Base-by-base conservation (phyloP, 2,113 vertebrate genomes). In the Pimephales promelas region DNA sequence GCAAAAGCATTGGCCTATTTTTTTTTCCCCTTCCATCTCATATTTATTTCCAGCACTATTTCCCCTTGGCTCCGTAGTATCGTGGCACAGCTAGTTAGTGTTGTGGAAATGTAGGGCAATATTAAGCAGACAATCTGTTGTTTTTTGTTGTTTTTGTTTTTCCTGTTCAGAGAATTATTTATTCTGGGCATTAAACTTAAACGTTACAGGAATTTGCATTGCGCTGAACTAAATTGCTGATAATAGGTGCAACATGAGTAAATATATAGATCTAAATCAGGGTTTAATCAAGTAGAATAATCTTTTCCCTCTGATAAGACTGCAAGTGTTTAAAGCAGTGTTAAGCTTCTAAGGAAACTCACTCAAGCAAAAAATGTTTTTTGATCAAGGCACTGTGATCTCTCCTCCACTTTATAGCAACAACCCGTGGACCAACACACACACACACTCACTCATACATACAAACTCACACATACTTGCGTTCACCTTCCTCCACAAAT, bases 321-420 rank as follows among this genome's bases (percentile, higher is more conserved):
- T 24, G 54, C 24, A 77, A 72, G 79, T 84, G 71, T 88, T 88
- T 85, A 85, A 82, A 84, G 34, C 70, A 82, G 81, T 79, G 81
- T 88, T 85, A 40, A 9, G 83, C 85, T 85, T 87, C 86, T 88
- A 89, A 88, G 85, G 43, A 43, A 72, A 79, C 31, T n/a, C 40
- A 5, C 84, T 85, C 74, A 40, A 84, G 85, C 31, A 64, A 85
- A 85, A 83, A 86, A 87, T 87, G 83, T n/a, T 86, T 86, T 89
- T 88, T 88, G 78, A 90, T 90, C 87, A 87, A 79, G 74, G 79
- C 81, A 49, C 28, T 84, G 78, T 54, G 81, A 86, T 79, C 75
- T 73, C 72, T 74, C 31, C 31, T 31, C 66, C 36, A 28, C 82
- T 31, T 75, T 34, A 81, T 13, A 3, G 40, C 43, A 81, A 81